Evolutionary conservation across 2,113 vertebrate genomes (phyloP).

Genomic region (Nettapus auritus): DNA sequence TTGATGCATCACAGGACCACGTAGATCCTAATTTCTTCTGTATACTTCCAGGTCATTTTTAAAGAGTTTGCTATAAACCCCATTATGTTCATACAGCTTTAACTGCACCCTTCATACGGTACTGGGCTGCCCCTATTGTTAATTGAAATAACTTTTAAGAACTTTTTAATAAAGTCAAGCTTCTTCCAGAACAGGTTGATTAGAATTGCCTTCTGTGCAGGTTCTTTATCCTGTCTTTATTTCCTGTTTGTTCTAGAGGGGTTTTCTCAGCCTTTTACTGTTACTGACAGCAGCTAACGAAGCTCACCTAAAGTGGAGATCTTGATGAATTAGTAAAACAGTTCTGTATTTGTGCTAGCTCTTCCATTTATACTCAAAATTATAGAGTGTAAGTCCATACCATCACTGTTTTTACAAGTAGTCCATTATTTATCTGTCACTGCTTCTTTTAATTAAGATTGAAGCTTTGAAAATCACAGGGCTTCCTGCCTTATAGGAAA

Average conservation of each 20-base stretch:
- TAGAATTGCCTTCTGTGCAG: background rate
- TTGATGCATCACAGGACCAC: background rate
- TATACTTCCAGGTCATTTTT: background rate
- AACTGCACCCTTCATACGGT: background rate
- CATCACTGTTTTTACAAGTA: background rate
- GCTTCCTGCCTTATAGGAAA: background rate
- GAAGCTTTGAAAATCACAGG: background rate
- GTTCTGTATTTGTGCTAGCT: background rate
- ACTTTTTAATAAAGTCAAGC: background rate
- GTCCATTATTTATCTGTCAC: background rate
- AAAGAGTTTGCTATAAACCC: background rate
- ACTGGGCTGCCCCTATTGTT: fast-evolving
- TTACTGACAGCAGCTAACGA: background rate
- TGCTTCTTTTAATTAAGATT: background rate
- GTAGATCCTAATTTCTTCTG: background rate
- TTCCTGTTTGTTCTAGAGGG: background rate
- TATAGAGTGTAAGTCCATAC: background rate
- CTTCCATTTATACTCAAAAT: slow-evolving; percentile 21
- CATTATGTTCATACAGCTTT: fast-evolving
- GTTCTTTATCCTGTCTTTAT: background rate
- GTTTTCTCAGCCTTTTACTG: background rate
- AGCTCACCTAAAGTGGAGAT: background rate
- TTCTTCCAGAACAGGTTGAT: background rate
- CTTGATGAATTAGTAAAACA: background rate
- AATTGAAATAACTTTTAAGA: background rate